Conservation (phyloP, 2,888 invertebrate species). For the Cremastinae sp. region DNA sequence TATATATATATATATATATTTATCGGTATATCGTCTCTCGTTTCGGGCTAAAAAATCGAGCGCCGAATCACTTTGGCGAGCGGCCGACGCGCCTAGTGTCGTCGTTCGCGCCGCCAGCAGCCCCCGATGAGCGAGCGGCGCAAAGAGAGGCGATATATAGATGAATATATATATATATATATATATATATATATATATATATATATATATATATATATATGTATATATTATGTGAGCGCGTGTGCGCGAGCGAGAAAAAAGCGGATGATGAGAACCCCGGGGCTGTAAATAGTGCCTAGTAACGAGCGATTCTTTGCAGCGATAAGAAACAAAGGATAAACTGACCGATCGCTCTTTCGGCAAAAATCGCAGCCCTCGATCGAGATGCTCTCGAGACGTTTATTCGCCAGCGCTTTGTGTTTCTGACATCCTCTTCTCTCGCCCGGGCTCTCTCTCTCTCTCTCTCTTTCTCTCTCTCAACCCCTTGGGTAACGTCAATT, state of each 20-base stretch:
- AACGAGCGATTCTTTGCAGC: slow-evolving; percentile 54
- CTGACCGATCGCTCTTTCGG: slow-evolving; percentile 14
- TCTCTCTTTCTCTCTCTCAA: slow-evolving; percentile 8
- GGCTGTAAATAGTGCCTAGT: slow-evolving; percentile 64
- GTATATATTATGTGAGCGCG: not conserved
- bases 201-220: slow-evolving; percentile 13
- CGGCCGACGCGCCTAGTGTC: slow-evolving; percentile 62
- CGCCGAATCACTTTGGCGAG: slow-evolving; percentile 66
- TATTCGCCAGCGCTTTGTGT: slow-evolving; percentile 4
- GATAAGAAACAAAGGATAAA: slow-evolving; percentile 48
- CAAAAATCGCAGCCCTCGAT: slow-evolving; percentile 4
- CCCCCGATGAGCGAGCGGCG: slow-evolving; percentile 60
- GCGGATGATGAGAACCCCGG: slow-evolving; percentile 43
- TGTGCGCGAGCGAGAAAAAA: not conserved
- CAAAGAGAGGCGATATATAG: slow-evolving; percentile 17
- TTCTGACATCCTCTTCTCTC: not conserved
- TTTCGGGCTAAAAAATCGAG: slow-evolving; percentile 62
- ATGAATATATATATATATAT: slow-evolving; percentile 26
- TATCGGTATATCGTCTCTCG: slow-evolving; percentile 32
- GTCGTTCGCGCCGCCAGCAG: slow-evolving; percentile 61
- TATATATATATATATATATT: slow-evolving; percentile 23
- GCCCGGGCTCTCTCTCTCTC: too few species aligned
- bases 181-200: slow-evolving; percentile 22
- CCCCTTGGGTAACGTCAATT: slow-evolving; percentile 27
- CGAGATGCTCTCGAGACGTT: too few species aligned